Evolutionary conservation across 2,888 invertebrate species (phyloP).

Genomic region (Idaea aversata): DNA sequence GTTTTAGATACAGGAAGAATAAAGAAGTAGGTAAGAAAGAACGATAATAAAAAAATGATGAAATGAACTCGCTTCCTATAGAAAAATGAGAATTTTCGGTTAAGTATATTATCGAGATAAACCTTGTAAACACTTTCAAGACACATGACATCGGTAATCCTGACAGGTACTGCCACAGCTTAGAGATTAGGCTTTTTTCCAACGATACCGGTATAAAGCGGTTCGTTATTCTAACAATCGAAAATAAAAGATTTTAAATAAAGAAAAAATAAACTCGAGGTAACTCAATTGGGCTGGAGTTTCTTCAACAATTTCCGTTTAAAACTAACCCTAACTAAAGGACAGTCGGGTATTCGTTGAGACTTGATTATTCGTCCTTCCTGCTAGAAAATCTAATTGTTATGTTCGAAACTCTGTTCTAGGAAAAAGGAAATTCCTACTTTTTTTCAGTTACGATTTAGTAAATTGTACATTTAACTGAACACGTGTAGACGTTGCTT

Average conservation of each 20-base stretch:
- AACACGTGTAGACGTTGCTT: not conserved
- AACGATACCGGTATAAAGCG: not conserved
- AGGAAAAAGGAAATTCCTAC: not conserved
- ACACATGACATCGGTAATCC: not conserved
- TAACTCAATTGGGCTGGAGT: not conserved
- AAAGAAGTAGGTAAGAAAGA: too few species aligned
- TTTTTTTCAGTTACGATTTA: not conserved
- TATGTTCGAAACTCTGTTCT: not conserved
- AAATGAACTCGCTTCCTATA: not conserved
- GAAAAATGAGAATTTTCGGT: too few species aligned
- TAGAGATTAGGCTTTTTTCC: not conserved
- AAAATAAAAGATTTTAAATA: conserved; percentile 4
- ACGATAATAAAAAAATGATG: not conserved
- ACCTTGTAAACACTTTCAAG: not conserved
- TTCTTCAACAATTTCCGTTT: not conserved
- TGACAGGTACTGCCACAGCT: not conserved
- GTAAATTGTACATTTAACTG: not conserved
- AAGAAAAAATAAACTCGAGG: not conserved
- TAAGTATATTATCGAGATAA: not conserved
- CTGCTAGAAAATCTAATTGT: not conserved
- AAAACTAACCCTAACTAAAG: not conserved
- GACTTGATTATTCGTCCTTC: not conserved
- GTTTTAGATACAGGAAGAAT: too few species aligned
- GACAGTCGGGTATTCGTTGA: not conserved
- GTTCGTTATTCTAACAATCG: conserved; percentile 2